phyloP scores from a whole-genome alignment of 2,888 invertebrate genomes.

The Lepidocyrtinus sp. region DNA sequence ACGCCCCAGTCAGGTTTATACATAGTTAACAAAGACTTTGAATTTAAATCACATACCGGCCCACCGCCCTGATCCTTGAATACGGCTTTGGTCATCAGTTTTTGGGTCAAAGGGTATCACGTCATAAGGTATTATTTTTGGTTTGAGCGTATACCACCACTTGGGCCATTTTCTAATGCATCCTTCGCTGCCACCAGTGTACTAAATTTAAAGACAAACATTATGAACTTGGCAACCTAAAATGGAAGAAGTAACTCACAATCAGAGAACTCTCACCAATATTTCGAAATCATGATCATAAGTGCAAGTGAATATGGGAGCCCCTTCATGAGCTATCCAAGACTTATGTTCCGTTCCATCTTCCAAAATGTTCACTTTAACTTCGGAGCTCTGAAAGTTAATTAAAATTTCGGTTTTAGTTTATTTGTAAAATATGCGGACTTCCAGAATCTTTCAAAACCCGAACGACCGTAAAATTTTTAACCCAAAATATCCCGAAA shows the following conservation, averaged over 20 bases:
- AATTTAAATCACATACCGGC: conserved; percentile 23
- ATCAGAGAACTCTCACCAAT: conserved; percentile 38
- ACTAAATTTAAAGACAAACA: conserved; percentile 29
- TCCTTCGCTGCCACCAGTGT: conserved; percentile 61
- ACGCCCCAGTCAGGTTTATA: neutral
- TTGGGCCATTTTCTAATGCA: conserved; percentile 52
- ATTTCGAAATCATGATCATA: conserved; percentile 50
- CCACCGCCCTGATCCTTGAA: conserved; percentile 41
- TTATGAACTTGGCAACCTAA: too few species aligned
- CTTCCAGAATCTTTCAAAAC: too few species aligned
- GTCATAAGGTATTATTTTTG: conserved; percentile 38
- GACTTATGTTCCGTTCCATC: conserved; percentile 49
- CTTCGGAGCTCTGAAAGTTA: conserved; percentile 57
- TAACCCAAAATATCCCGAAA: too few species aligned
- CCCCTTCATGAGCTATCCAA: conserved; percentile 58
- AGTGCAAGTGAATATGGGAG: conserved; percentile 58
- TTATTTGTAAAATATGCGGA: too few species aligned
- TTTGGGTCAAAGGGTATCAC: conserved; percentile 24
- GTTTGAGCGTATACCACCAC: conserved; percentile 43
- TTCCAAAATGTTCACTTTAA: conserved; percentile 42
- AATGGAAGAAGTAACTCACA: neutral
- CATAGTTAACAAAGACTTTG: neutral
- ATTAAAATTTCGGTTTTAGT: too few species aligned
- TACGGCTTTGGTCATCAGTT: conserved; percentile 10
- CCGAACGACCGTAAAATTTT: too few species aligned